These are phyloP conservation scores for Spodoptera picta DNA, from an alignment of 2,888 invertebrate species.

Conservation along the genomic window DNA sequence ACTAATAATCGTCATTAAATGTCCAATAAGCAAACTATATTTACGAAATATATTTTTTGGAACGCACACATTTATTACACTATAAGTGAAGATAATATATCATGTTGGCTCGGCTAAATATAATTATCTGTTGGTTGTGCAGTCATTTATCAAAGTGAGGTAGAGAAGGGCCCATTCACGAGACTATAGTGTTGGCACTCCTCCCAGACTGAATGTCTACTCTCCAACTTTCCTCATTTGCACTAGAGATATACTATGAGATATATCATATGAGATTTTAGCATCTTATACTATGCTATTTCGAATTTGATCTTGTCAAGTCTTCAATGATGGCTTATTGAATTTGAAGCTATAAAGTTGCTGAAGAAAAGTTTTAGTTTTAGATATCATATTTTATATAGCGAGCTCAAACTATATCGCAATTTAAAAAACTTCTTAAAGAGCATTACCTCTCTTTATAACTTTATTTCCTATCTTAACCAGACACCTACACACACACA, in stretches of 20 bases:
- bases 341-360: too few relatives aligned
- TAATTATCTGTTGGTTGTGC: slow-evolving; percentile 47
- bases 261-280: slow-evolving; percentile 42
- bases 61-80: slow-evolving; percentile 9
- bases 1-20: too few relatives aligned
- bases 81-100: slow-evolving; percentile 26
- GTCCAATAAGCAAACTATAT: too few relatives aligned
- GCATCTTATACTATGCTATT: slow-evolving; percentile 22
- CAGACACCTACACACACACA: too few relatives aligned
- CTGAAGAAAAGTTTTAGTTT: too few relatives aligned
- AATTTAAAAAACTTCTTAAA: too few relatives aligned
- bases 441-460: too few relatives aligned
- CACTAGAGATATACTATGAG: slow-evolving; percentile 59
- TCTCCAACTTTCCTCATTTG: slow-evolving; percentile 55
- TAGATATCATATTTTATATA: too few relatives aligned
- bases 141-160: slow-evolving; percentile 52
- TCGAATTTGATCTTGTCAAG: slow-evolving; percentile 14
- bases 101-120: slow-evolving; percentile 40
- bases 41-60: too few relatives aligned
- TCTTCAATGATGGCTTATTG: slow-evolving; percentile 2
- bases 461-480: too few relatives aligned
- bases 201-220: slow-evolving; percentile 67
- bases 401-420: too few relatives aligned
- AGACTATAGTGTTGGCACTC: slow-evolving; percentile 63
- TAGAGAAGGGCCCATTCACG: slow-evolving; percentile 45